phyloP scores from a whole-genome alignment of 2,113 vertebrate genomes.

The Crotophaga sulcirostris region DNA sequence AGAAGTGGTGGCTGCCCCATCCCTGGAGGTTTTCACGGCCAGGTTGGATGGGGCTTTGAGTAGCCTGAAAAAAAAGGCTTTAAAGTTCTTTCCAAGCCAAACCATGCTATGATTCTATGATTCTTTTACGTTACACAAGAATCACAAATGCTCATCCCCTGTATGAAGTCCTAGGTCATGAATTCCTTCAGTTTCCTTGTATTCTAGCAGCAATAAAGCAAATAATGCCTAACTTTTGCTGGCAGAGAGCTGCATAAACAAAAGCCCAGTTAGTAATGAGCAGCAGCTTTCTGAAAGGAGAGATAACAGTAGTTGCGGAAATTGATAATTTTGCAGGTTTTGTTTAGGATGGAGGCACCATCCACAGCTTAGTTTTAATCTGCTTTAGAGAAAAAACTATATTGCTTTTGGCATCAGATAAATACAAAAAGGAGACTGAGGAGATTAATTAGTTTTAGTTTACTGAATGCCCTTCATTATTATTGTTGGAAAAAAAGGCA shows the following conservation, averaged over 20 bases:
- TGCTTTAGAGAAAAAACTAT: conserved; percentile 25
- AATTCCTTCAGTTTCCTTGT: background rate
- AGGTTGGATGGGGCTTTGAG: too few species aligned
- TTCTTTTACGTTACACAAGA: rapidly evolving
- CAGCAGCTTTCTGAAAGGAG: conserved; percentile 1
- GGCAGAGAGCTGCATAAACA: background rate
- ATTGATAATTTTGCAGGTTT: conserved; percentile 64
- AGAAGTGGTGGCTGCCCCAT: too few species aligned
- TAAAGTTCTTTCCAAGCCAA: too few species aligned
- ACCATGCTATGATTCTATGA: too few species aligned
- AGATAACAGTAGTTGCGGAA: conserved; percentile 43
- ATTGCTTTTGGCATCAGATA: conserved; percentile 68
- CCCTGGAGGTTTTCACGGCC: too few species aligned
- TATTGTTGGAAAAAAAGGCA: conserved; percentile 54
- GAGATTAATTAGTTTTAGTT: conserved; percentile 69
- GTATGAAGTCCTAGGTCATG: background rate
- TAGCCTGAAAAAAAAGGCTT: too few species aligned
- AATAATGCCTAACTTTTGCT: background rate
- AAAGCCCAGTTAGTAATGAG: background rate
- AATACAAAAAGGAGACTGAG: conserved; percentile 45
- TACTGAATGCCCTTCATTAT: conserved; percentile 59
- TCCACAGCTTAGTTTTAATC: conserved; percentile 52
- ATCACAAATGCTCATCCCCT: background rate
- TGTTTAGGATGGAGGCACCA: conserved; percentile 40
- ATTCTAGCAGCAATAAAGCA: background rate